Evolutionary conservation across 1,140 invertebrate genomes (phyloP).

Genomic region (Atopsyche davidsoni): DNA sequence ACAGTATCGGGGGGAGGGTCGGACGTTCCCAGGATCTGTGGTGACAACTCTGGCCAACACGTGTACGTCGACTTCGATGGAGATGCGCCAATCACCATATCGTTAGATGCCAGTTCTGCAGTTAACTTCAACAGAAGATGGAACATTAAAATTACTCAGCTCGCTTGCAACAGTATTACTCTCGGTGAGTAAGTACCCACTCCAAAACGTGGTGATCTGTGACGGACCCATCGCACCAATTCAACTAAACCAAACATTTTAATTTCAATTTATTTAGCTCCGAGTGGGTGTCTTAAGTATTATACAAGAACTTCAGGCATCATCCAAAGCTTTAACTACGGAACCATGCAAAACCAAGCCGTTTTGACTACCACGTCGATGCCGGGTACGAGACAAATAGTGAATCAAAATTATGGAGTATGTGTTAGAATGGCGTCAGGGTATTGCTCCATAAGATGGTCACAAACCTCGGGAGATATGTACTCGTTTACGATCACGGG

Average conservation of each 20-base stretch:
- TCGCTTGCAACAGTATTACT: slow-evolving; percentile 61
- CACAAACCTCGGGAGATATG: slow-evolving; percentile 47
- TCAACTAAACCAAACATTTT: too few species aligned
- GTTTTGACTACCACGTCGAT: slow-evolving; percentile 30
- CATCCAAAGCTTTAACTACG: slow-evolving; percentile 73
- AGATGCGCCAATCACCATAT: slow-evolving; percentile 59
- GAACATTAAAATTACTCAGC: slow-evolving; percentile 70
- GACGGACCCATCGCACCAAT: not conserved
- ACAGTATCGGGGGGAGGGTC: slow-evolving; percentile 62
- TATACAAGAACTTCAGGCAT: slow-evolving; percentile 57
- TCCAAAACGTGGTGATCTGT: not conserved
- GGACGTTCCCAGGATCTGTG: slow-evolving; percentile 65
- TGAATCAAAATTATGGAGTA: slow-evolving; percentile 69
- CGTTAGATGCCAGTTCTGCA: slow-evolving; percentile 55
- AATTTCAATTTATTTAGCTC: slow-evolving; percentile 49
- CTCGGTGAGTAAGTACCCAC: slow-evolving; percentile 45
- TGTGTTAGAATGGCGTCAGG: slow-evolving; percentile 62
- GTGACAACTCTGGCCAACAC: slow-evolving; percentile 75
- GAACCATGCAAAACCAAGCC: slow-evolving; percentile 50
- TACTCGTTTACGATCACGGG: slow-evolving; percentile 67
- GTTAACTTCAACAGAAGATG: slow-evolving; percentile 61
- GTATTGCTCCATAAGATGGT: slow-evolving; percentile 62
- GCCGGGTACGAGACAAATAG: slow-evolving; percentile 63
- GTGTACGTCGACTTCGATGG: slow-evolving; percentile 72
- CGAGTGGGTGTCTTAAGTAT: slow-evolving; percentile 75